These are phyloP conservation scores for Digitonthophagus gazella DNA, from an alignment of 2,888 invertebrate species.

Conservation along the genomic window DNA sequence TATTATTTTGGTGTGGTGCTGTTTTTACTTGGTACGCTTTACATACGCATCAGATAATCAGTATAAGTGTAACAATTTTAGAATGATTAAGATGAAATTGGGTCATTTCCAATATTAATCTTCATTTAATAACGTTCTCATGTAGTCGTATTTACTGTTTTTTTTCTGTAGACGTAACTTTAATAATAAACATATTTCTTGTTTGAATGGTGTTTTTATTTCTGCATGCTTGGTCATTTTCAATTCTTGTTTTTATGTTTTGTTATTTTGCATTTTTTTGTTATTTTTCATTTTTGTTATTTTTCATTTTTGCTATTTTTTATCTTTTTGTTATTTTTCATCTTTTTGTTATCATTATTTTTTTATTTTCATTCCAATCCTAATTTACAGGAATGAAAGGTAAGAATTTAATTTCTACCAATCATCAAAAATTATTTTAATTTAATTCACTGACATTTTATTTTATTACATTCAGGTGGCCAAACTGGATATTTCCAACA, in stretches of 20 bases:
- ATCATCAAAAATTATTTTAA: not conserved
- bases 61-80: not conserved
- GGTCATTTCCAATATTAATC: no score
- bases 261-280: conserved; percentile 13
- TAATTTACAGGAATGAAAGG: no score
- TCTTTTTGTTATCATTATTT: no score
- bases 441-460: no score
- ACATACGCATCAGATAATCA: not conserved
- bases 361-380: no score
- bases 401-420: conserved; percentile 11
- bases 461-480: conserved; percentile 45
- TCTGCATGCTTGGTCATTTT: conserved; percentile 19
- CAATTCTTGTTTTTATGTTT: not conserved
- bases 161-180: conserved; percentile 9
- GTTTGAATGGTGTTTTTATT: conserved; percentile 28
- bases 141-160: conserved; percentile 5
- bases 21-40: not conserved
- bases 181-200: conserved; percentile 25
- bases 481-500: conserved; percentile 55
- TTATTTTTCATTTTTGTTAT: conserved; percentile 7
- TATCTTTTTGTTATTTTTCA: not conserved
- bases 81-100: no score
- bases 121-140: not conserved
- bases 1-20: conserved; percentile 19
- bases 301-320: no score